Evolutionary conservation across 2,113 vertebrate genomes (phyloP).

Genomic region (Chaetodon auriga): DNA sequence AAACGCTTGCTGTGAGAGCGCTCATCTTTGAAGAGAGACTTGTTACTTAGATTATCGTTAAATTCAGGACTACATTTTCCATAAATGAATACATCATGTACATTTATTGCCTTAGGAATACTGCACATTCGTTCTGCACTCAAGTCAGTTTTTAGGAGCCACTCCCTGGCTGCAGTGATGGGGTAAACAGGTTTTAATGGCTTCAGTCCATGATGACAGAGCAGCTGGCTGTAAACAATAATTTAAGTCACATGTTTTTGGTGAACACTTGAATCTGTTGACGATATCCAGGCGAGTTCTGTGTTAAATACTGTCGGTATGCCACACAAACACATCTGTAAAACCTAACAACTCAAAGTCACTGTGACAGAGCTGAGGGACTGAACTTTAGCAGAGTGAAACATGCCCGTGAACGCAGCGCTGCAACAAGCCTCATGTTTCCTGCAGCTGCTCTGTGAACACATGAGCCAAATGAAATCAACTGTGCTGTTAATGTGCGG

Average conservation of each 20-base stretch:
- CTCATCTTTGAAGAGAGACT: not conserved
- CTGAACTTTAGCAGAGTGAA: not conserved
- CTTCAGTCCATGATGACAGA: not conserved
- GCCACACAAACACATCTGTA: not conserved
- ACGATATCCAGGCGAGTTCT: not conserved
- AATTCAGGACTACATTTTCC: not conserved
- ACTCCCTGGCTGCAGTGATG: not conserved
- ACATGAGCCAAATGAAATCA: not conserved
- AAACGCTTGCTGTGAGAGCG: not conserved
- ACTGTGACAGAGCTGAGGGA: not conserved
- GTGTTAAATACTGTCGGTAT: not conserved
- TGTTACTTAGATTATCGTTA: not conserved
- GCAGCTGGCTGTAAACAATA: conserved; percentile 23
- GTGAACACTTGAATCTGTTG: not conserved
- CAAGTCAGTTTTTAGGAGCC: not conserved
- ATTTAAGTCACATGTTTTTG: conserved; percentile 25
- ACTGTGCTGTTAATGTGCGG: not conserved
- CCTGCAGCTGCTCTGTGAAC: not conserved
- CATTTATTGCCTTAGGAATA: too few relatives aligned
- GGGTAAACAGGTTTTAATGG: not conserved
- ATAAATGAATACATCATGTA: not conserved
- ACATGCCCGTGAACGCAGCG: not conserved
- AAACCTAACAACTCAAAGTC: not conserved
- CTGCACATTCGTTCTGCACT: not conserved
- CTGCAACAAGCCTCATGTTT: not conserved